Evolutionary conservation across 2,113 vertebrate genomes (phyloP).

Genomic region (Morone chrysops): DNA sequence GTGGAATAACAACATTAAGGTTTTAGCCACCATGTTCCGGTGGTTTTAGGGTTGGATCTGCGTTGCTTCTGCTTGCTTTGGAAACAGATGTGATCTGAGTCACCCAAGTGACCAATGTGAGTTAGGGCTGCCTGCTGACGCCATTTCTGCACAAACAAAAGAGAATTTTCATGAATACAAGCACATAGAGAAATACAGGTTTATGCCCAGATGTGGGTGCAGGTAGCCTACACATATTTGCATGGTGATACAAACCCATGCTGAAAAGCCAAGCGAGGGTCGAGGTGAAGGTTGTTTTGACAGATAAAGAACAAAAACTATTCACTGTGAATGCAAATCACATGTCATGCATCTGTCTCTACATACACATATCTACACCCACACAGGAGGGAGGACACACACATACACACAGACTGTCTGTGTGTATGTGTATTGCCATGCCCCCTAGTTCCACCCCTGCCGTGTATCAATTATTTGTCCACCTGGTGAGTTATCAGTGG

Average conservation of each 20-base stretch:
- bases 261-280: neutral
- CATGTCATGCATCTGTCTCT: neutral
- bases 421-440: neutral
- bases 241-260: neutral
- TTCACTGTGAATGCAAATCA: constrained; percentile 43
- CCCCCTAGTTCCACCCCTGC: neutral
- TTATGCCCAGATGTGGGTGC: neutral
- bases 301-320: neutral
- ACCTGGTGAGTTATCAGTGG: constrained; percentile 73
- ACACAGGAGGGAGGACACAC: neutral
- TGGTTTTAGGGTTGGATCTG: constrained; percentile 62
- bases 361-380: neutral
- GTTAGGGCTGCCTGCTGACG: constrained; percentile 61
- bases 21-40: constrained; percentile 64
- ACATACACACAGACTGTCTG: constrained; percentile 8
- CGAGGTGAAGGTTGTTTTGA: neutral
- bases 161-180: neutral
- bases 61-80: constrained; percentile 64
- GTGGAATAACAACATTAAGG: constrained; percentile 57
- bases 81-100: constrained; percentile 76
- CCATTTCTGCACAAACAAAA: constrained; percentile 43
- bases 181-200: neutral
- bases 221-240: constrained; percentile 1
- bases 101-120: constrained; percentile 65
- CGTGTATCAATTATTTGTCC: constrained; percentile 63